A percentile compares a stretch with the other conserved stretches of the same genome.
These are phyloP conservation scores for Acestrorhynchus altus DNA, from an alignment of 2,797 vertebrate genomes.

Conservation along the genomic window DNA sequence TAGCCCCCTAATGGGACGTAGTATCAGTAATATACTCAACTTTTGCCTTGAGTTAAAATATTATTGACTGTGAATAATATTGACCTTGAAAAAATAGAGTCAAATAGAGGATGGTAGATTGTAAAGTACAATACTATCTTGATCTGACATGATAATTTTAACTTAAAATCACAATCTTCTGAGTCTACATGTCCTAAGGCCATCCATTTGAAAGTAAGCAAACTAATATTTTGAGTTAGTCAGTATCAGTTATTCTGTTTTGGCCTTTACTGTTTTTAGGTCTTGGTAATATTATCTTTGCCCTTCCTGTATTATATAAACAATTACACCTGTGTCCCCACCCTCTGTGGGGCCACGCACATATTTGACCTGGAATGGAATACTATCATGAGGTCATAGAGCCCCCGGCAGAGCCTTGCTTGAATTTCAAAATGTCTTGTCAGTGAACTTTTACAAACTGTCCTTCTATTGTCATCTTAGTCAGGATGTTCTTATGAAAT, in stretches of 20 bases:
- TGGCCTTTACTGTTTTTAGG: background rate
- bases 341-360: background rate
- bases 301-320: background rate
- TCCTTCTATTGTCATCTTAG: background rate
- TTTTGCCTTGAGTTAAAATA: too few relatives aligned
- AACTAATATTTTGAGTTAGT: background rate
- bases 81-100: too few relatives aligned
- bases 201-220: background rate
- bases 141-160: background rate
- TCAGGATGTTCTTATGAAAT: slow-evolving; percentile 8
- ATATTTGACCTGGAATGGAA: slow-evolving; percentile 3
- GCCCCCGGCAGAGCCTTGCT: background rate
- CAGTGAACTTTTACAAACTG: background rate
- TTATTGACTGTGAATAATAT: too few relatives aligned
- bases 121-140: background rate
- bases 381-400: background rate
- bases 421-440: background rate
- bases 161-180: background rate
- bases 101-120: too few relatives aligned
- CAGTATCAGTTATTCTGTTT: background rate
- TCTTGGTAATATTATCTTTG: background rate
- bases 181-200: background rate
- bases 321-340: background rate
- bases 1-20: too few relatives aligned
- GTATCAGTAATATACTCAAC: too few relatives aligned